A percentile compares a stretch with the other conserved stretches of the same genome.
Conservation (phyloP, 2,797 vertebrate species). For the Gallinago stenura region DNA sequence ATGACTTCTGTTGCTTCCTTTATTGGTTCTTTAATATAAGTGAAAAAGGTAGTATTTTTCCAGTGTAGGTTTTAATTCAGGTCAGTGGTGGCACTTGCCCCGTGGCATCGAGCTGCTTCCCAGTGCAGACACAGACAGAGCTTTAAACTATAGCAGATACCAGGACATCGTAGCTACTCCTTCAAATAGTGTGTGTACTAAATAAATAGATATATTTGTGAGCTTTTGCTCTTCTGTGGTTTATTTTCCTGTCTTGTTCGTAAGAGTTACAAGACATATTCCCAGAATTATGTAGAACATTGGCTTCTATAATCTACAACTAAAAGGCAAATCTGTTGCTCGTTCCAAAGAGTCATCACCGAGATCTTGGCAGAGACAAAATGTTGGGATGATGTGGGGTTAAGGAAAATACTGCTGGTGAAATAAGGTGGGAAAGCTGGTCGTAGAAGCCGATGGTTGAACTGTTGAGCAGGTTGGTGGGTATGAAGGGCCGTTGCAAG, state of each 20-base stretch:
- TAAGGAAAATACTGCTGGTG: background rate
- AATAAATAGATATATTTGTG: background rate
- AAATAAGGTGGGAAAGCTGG: background rate
- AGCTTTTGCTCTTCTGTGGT: background rate
- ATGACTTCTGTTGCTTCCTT: background rate
- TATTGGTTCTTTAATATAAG: background rate
- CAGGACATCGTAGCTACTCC: background rate
- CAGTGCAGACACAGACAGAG: background rate
- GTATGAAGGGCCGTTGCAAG: background rate
- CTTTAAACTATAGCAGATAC: background rate
- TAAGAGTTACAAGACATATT: background rate
- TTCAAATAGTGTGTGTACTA: background rate
- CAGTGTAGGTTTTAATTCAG: background rate
- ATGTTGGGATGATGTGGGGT: background rate
- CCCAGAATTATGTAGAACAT: background rate
- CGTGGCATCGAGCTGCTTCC: fast-evolving
- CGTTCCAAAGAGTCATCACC: background rate
- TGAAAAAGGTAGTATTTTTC: background rate
- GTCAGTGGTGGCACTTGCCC: background rate
- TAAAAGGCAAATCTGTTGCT: background rate
- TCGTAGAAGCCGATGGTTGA: fast-evolving
- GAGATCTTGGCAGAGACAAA: background rate
- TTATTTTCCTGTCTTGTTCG: background rate
- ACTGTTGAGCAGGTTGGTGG: background rate
- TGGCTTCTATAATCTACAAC: background rate